Percentiles rank a stretch among this genome's conserved stretches.
These are phyloP conservation scores for Melangyna quadrimaculata DNA, from an alignment of 2,888 invertebrate genomes.

Conservation along the genomic window DNA sequence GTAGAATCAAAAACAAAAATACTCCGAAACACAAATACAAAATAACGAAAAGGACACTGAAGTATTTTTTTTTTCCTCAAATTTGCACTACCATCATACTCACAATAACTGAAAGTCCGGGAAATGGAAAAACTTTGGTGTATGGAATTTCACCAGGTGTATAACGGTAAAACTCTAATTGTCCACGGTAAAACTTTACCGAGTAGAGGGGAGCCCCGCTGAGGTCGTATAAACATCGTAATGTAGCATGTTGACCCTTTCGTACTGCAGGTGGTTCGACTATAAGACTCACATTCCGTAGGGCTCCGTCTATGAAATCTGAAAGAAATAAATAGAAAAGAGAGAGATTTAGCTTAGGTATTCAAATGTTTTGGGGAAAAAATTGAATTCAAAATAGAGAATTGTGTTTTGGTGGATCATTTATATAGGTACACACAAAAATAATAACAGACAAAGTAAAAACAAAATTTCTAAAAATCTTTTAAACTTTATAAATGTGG, in stretches of 20 bases:
- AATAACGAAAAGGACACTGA: slow-evolving; percentile 34
- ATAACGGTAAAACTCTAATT: slow-evolving; percentile 91
- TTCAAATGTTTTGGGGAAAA: neutral
- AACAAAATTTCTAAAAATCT: neutral
- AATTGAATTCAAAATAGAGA: neutral
- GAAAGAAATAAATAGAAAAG: slow-evolving; percentile 52
- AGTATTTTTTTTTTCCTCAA: neutral
- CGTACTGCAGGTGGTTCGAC: slow-evolving; percentile 87
- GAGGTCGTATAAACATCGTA: slow-evolving; percentile 89
- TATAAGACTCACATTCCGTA: slow-evolving; percentile 87
- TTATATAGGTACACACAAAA: neutral
- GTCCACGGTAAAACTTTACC: slow-evolving; percentile 93
- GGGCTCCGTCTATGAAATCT: slow-evolving; percentile 84
- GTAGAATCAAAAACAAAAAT: slow-evolving; percentile 1
- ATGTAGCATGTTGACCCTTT: slow-evolving; percentile 85
- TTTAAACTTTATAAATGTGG: too few species aligned
- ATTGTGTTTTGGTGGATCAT: neutral
- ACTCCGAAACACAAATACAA: slow-evolving; percentile 17
- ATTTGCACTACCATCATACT: slow-evolving; percentile 81
- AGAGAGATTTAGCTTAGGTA: neutral
- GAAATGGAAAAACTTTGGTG: slow-evolving; percentile 87
- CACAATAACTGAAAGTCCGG: slow-evolving; percentile 91
- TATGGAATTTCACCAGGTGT: slow-evolving; percentile 88
- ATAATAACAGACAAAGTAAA: neutral
- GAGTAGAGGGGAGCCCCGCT: slow-evolving; percentile 89